phyloP scores from a whole-genome alignment of 1,140 invertebrate genomes.

The Drosophila jambulina region DNA sequence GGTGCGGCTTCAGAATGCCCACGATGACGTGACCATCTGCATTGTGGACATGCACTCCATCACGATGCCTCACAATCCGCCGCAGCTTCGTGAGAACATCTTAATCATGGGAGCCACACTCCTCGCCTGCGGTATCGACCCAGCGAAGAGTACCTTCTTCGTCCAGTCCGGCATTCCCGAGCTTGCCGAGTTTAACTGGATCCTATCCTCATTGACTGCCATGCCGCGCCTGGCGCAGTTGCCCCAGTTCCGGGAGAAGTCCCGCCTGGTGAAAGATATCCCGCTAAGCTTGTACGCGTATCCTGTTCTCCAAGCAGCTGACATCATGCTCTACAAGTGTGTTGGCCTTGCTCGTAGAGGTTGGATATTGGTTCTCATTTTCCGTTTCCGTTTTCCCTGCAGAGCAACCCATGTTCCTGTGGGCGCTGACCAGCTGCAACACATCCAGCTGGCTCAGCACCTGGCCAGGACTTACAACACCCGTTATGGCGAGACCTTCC shows the following conservation, averaged over 20 bases:
- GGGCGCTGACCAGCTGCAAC: slow-evolving; percentile 97
- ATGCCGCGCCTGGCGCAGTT: slow-evolving; percentile 92
- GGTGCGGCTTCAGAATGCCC: slow-evolving; percentile 92
- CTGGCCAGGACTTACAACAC: slow-evolving; percentile 93
- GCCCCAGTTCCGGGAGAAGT: slow-evolving; percentile 97
- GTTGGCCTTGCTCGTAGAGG: not conserved
- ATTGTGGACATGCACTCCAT: slow-evolving; percentile 98
- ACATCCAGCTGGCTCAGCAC: slow-evolving; percentile 95
- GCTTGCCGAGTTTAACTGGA: slow-evolving; percentile 96
- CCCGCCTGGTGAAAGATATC: slow-evolving; percentile 90
- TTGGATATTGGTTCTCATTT: slow-evolving; percentile 8
- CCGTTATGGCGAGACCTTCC: slow-evolving; percentile 91
- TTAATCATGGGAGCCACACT: slow-evolving; percentile 92
- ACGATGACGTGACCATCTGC: slow-evolving; percentile 91
- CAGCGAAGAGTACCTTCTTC: slow-evolving; percentile 93
- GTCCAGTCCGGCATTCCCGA: slow-evolving; percentile 94
- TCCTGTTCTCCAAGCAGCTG: slow-evolving; percentile 97
- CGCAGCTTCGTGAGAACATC: slow-evolving; percentile 89
- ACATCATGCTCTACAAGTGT: slow-evolving; percentile 97
- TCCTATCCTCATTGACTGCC: slow-evolving; percentile 93
- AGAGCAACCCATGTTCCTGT: slow-evolving; percentile 97
- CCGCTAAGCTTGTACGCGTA: slow-evolving; percentile 95
- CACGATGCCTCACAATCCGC: slow-evolving; percentile 93
- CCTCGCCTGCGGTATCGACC: slow-evolving; percentile 96
- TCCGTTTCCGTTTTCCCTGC: slow-evolving; percentile 6